Evolutionary conservation across 1,140 invertebrate species (phyloP), one percentile per base, ranked within the genome.

Genomic region (Cydia fagiglandana): DNA sequence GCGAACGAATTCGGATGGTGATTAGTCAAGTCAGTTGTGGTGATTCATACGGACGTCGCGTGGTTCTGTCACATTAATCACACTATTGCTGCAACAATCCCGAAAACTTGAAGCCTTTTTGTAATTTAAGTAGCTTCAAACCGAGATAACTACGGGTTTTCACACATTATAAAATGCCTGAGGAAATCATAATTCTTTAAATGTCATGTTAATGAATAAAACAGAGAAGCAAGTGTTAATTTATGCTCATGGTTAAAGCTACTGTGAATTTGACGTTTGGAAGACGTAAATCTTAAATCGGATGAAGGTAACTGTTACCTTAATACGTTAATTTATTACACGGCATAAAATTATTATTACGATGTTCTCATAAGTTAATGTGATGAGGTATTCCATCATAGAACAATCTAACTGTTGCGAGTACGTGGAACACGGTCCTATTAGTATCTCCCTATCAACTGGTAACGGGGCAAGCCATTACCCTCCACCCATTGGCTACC

Each of bases 371-470:
- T 53, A 47, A 34, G 53, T 64, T 53, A 61, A 75, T 45, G 41
- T 64, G 17, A 53, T 50, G 30, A 66, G 17, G 24, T 20, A 73
- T 80, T 61, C 56, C 20, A 61, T 61, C 56, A 61, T 10, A 77
- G 78, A 84, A 83, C 81, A 81, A 80, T 82, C 74, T 88, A 88
- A 86, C 86, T 86, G 88, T 87, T 80, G 56, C 80, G 81, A 88
- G 88, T 86, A 79, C 80, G 82, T 81, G 79, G 77, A 78, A 66
- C 79, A 80, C 76, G 77, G 76, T 78, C 80, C 77, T 82, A 84
- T 85, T 84, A 83, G 79, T 81, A 78, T 76, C 80, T 83, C 81
- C 77, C 84, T 84, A 88, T 87, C 83, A 87, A 79, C 78, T 76
- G 15, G 66, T 89, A 89, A 89, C 88, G 88, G 88, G 83, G 75